These are phyloP conservation scores for Hybognathus amarus DNA, from an alignment of 2,797 vertebrate genomes.

Conservation along the genomic window DNA sequence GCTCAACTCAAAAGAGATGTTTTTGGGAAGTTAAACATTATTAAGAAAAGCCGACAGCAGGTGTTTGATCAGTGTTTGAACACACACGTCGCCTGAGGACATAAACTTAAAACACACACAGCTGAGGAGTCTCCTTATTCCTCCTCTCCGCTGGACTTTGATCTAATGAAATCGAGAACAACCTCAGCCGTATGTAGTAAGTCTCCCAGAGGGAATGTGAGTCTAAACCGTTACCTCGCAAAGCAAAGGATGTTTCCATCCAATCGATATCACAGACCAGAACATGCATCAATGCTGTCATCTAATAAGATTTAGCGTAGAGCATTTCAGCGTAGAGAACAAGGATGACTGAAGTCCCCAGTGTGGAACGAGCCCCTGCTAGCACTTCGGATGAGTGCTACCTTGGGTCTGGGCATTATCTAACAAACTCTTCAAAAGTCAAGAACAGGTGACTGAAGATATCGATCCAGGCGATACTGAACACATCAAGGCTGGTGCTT, in stretches of 20 bases:
- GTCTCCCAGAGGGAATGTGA: constrained; percentile 25
- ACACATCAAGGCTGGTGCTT: constrained; percentile 41
- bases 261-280: constrained; percentile 24
- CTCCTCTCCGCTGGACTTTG: constrained; percentile 30
- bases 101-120: constrained; percentile 16
- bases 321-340: constrained; percentile 4
- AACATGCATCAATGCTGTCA: constrained; percentile 12
- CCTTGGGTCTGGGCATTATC: constrained; percentile 36
- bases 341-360: neutral
- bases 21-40: constrained; percentile 27
- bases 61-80: constrained; percentile 46
- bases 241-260: constrained; percentile 38
- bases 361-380: neutral
- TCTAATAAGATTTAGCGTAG: constrained; percentile 5
- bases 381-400: constrained; percentile 14
- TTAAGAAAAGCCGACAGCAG: constrained; percentile 29
- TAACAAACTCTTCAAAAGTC: constrained; percentile 53
- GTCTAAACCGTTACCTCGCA: constrained; percentile 36
- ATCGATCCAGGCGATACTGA: constrained; percentile 28
- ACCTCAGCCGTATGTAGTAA: constrained; percentile 31
- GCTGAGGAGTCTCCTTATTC: constrained; percentile 23
- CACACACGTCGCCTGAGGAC: constrained; percentile 34
- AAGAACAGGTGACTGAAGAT: constrained; percentile 55
- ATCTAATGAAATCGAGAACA: constrained; percentile 46
- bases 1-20: neutral